Percentiles rank a stretch among this genome's conserved stretches.
Evolutionary conservation across 2,888 invertebrate genomes (phyloP).

Genomic region (Meiosimyza decipiens): DNA sequence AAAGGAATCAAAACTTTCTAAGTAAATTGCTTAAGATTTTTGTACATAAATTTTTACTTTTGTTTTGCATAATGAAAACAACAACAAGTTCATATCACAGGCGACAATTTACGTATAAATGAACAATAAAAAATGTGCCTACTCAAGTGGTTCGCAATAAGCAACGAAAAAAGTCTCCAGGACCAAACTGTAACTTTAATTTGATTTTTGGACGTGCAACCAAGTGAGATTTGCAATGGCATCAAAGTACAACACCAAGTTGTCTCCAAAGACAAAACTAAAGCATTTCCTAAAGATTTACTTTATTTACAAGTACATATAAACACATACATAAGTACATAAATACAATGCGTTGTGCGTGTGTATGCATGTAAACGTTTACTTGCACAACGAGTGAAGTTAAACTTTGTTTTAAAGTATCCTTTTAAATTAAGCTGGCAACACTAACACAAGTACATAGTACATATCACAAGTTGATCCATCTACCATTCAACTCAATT

Average conservation of each 20-base stretch:
- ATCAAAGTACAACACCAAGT: neutral
- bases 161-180: neutral
- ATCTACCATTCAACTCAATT: neutral
- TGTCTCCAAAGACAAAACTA: neutral
- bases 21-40: no score
- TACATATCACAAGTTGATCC: neutral
- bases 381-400: neutral
- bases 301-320: neutral
- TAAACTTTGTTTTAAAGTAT: neutral
- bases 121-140: no score
- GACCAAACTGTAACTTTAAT: neutral
- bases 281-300: conserved; percentile 21
- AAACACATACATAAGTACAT: neutral
- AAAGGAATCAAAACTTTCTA: no score
- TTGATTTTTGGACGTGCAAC: neutral
- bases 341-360: no score
- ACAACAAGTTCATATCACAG: no score
- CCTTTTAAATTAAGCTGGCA: conserved; percentile 20
- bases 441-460: neutral
- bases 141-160: neutral
- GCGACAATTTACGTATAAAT: no score
- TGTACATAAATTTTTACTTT: no score
- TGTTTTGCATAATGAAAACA: no score
- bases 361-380: neutral
- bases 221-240: neutral